Evolutionary conservation across 2,797 vertebrate genomes (phyloP).

Genomic region (Acrocephalus scirpaceus): DNA sequence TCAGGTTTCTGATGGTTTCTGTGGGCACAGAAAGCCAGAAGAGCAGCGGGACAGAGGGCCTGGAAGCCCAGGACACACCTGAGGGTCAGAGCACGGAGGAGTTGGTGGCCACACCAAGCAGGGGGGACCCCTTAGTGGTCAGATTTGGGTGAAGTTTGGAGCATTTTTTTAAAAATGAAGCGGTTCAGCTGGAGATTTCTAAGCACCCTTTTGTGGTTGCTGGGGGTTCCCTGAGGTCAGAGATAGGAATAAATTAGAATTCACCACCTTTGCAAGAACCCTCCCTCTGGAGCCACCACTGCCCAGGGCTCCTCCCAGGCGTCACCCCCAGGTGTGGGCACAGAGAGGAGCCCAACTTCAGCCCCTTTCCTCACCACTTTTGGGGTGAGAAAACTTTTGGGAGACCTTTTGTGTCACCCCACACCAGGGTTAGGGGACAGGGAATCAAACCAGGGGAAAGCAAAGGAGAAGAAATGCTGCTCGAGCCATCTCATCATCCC

Average conservation of each 20-base stretch:
- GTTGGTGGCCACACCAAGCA: not conserved
- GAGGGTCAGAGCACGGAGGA: not conserved
- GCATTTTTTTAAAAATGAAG: not conserved
- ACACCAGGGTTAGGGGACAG: not conserved
- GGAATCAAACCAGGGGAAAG: not conserved
- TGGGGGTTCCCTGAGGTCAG: not conserved
- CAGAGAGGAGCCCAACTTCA: not conserved
- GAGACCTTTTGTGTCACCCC: not conserved
- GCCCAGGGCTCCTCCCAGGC: not conserved
- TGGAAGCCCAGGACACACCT: not conserved
- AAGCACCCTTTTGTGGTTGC: not conserved
- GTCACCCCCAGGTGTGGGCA: accelerated
- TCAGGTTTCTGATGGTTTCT: not conserved
- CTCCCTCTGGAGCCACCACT: not conserved
- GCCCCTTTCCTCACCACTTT: not conserved
- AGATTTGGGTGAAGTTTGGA: not conserved
- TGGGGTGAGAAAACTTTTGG: not conserved
- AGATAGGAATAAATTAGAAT: not conserved
- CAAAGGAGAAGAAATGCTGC: not conserved
- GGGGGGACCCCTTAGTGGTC: not conserved
- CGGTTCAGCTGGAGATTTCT: not conserved
- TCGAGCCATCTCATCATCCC: accelerated
- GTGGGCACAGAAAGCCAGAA: not conserved
- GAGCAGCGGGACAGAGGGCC: accelerated
- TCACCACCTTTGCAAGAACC: not conserved